Percentiles rank a stretch among this genome's conserved stretches.
These are phyloP conservation scores for Elgaria multicarinata DNA, from an alignment of 2,113 vertebrate genomes.

Conservation along the genomic window DNA sequence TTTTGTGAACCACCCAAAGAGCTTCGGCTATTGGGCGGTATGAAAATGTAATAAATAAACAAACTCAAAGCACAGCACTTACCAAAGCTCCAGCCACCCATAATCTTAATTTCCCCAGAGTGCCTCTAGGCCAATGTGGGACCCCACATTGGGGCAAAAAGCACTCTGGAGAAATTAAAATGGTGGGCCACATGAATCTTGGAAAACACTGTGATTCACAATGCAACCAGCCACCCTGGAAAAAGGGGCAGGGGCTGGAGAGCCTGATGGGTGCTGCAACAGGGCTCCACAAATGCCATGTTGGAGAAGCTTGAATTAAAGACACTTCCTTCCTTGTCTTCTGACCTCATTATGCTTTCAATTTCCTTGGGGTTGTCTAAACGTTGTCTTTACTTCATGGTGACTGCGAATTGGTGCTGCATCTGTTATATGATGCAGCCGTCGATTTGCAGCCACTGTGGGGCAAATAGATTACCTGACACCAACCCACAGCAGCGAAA, in stretches of 20 bases:
- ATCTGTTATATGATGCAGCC: too few relatives aligned
- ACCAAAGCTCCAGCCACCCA: background rate
- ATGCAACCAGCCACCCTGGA: background rate
- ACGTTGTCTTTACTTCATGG: too few relatives aligned
- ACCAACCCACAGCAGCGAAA: too few relatives aligned
- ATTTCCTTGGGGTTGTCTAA: too few relatives aligned
- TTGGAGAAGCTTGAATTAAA: background rate
- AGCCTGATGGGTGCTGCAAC: background rate
- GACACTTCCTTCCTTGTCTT: background rate
- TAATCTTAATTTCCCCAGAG: background rate
- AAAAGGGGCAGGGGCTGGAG: background rate
- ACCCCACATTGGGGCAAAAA: background rate
- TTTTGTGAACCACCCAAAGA: too few relatives aligned
- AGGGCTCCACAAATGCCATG: background rate
- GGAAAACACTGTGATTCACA: background rate
- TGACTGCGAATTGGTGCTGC: too few relatives aligned
- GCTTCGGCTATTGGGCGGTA: too few relatives aligned
- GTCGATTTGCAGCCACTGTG: too few relatives aligned
- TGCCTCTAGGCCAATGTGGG: too few relatives aligned
- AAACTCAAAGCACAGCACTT: too few relatives aligned
- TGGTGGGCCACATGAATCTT: background rate
- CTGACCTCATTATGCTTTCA: background rate
- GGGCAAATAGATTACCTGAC: too few relatives aligned
- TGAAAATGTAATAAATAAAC: too few relatives aligned
- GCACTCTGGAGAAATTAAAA: background rate